phyloP scores from a whole-genome alignment of 2,113 vertebrate genomes.

The Grus americana region DNA sequence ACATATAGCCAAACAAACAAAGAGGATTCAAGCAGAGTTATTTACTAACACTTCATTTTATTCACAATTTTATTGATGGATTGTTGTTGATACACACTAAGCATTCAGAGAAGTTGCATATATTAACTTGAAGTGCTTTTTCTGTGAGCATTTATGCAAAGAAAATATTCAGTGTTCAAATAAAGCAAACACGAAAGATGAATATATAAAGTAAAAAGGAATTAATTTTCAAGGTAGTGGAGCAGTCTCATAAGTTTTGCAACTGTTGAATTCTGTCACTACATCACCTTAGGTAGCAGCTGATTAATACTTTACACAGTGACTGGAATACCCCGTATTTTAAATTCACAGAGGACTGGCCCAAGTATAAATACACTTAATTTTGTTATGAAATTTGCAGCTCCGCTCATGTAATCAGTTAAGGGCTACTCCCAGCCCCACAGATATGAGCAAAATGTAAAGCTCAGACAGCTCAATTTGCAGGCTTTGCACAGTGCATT shows the following conservation, averaged over 20 bases:
- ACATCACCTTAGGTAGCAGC: background rate
- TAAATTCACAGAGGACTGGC: background rate
- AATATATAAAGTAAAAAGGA: background rate
- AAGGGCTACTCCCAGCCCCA: background rate
- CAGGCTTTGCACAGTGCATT: background rate
- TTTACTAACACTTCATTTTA: background rate
- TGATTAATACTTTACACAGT: background rate
- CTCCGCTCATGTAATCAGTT: background rate
- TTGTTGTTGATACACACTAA: background rate
- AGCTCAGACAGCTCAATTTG: background rate
- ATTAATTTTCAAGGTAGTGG: background rate
- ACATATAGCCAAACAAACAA: background rate
- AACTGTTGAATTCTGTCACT: background rate
- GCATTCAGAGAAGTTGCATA: background rate
- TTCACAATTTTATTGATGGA: background rate
- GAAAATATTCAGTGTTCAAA: background rate
- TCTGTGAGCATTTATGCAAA: background rate
- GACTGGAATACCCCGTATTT: background rate
- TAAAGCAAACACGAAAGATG: background rate
- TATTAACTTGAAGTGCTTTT: background rate
- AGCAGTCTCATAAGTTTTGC: background rate
- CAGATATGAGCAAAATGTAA: background rate
- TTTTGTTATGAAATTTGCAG: background rate
- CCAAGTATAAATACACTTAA: background rate
- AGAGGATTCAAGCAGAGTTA: background rate